These are phyloP conservation scores for Drosophila sordidapex DNA, from an alignment of 2,888 invertebrate genomes.

Conservation along the genomic window DNA sequence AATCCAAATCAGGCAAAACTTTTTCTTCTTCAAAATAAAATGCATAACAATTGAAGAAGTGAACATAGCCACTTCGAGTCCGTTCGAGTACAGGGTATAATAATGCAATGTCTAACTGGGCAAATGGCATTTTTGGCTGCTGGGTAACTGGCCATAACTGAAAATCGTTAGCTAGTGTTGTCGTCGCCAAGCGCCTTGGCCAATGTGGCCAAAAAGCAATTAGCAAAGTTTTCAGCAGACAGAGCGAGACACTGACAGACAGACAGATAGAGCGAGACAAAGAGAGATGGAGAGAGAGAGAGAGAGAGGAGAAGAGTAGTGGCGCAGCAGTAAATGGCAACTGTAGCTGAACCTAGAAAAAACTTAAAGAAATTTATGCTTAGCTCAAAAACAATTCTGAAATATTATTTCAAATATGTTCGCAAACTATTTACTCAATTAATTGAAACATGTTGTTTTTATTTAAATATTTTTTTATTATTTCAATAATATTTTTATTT, in stretches of 20 bases:
- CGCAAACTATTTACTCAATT: background rate
- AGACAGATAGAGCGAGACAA: background rate
- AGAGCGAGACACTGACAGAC: conserved; percentile 6
- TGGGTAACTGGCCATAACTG: conserved; percentile 40
- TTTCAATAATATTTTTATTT: background rate
- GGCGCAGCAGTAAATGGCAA: conserved; percentile 19
- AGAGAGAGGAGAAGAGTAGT: background rate
- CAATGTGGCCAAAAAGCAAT: conserved; percentile 79
- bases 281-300: background rate
- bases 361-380: background rate
- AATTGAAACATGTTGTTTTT: background rate
- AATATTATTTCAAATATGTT: background rate
- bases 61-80: background rate
- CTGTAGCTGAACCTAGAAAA: conserved; percentile 2
- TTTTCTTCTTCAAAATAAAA: background rate
- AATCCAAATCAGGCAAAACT: background rate
- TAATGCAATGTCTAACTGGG: conserved; percentile 35
- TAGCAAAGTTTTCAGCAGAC: conserved; percentile 70
- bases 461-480: background rate
- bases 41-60: rapidly evolving
- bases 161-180: conserved; percentile 32
- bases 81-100: conserved; percentile 27
- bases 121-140: conserved; percentile 36
- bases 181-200: conserved; percentile 55
- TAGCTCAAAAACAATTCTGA: background rate